These are phyloP conservation scores for Drosophila atripex DNA, from an alignment of 2,888 invertebrate species.

Conservation along the genomic window DNA sequence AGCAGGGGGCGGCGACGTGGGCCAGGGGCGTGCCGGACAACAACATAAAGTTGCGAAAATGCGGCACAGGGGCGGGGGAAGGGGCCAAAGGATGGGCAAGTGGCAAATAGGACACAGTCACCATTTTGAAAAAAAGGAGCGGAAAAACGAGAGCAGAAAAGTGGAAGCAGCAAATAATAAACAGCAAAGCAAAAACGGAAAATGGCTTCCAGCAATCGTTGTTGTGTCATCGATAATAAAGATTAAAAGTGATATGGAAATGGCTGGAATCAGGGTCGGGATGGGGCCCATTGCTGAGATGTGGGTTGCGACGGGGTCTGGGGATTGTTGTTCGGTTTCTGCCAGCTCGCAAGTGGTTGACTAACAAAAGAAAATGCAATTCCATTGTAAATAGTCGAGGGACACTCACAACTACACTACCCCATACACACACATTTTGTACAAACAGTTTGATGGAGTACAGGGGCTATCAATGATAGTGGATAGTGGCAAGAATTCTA, in stretches of 20 bases:
- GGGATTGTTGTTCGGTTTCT: slow-evolving; percentile 38
- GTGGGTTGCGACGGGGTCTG: slow-evolving; percentile 2
- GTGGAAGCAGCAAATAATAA: slow-evolving; percentile 8
- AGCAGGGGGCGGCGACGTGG: slow-evolving; percentile 36
- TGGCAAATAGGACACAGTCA: slow-evolving; percentile 32
- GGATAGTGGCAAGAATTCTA: not conserved
- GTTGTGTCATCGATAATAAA: slow-evolving; percentile 78
- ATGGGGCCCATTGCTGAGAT: not conserved
- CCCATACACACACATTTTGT: slow-evolving; percentile 11
- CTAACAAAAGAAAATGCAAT: slow-evolving; percentile 71
- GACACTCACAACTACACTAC: slow-evolving; percentile 49
- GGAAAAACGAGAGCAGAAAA: slow-evolving; percentile 4
- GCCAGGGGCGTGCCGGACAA: slow-evolving; percentile 5
- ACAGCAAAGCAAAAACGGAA: slow-evolving; percentile 19
- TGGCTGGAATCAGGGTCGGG: slow-evolving; percentile 4
- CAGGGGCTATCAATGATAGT: slow-evolving; percentile 9
- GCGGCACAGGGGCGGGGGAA: slow-evolving; percentile 3
- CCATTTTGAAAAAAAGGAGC: slow-evolving; percentile 64
- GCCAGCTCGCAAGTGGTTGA: slow-evolving; percentile 44
- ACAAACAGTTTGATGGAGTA: slow-evolving; percentile 10
- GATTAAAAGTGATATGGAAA: slow-evolving; percentile 49
- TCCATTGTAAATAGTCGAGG: slow-evolving; percentile 74
- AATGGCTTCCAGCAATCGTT: slow-evolving; percentile 64
- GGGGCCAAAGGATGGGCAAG: not conserved
- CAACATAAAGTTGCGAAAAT: slow-evolving; percentile 61